phyloP scores from a whole-genome alignment of 2,113 vertebrate species.

The Urocitellus parryii region DNA sequence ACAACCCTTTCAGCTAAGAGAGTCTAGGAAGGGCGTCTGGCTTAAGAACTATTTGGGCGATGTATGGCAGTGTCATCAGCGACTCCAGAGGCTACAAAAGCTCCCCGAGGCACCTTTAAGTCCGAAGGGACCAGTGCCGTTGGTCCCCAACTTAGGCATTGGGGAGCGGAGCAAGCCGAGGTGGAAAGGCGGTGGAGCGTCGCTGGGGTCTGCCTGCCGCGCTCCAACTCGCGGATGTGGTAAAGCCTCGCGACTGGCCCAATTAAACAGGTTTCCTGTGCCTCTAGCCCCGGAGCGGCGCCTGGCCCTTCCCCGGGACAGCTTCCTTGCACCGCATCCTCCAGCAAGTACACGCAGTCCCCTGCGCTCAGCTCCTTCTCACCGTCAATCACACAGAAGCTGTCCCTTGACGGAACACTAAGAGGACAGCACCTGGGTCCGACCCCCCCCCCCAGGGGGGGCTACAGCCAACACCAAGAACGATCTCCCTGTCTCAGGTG shows the following conservation, averaged over 20 bases:
- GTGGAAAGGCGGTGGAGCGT: background rate
- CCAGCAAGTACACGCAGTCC: background rate
- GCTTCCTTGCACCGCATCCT: background rate
- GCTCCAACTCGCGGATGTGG: constrained; percentile 61
- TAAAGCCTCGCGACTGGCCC: background rate
- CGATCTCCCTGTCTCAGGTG: background rate
- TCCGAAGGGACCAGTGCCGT: background rate
- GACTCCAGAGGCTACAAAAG: background rate
- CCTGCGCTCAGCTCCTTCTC: background rate
- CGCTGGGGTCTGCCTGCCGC: background rate
- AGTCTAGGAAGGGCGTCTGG: background rate
- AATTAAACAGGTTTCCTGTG: constrained; percentile 48
- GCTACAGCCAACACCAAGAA: background rate
- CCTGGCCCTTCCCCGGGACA: background rate
- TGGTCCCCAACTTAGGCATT: background rate
- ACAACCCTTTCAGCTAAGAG: background rate
- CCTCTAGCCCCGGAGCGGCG: background rate
- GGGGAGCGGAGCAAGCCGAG: background rate
- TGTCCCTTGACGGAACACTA: background rate
- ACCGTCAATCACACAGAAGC: background rate
- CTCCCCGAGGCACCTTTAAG: background rate
- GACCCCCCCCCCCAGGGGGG: background rate
- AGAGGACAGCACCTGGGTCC: background rate
- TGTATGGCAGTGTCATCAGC: background rate
- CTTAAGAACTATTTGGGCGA: background rate